A percentile compares a stretch with the other conserved stretches of the same genome.
Evolutionary conservation across 2,113 vertebrate species (phyloP).

Genomic region (Calypte anna): DNA sequence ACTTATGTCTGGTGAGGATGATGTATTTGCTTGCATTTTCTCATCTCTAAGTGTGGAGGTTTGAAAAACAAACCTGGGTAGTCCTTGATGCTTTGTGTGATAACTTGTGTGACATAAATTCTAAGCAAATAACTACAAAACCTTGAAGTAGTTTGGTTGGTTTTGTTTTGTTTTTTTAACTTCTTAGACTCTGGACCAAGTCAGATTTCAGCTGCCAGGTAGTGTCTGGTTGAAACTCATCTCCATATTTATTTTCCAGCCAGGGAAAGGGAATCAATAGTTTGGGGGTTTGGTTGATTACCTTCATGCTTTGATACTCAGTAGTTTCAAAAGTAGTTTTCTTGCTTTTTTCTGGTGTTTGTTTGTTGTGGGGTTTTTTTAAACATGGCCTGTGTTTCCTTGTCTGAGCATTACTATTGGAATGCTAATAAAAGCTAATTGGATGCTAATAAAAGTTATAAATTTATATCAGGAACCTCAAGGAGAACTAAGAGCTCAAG

Average conservation of each 20-base stretch:
- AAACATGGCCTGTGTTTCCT: neutral
- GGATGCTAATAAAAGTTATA: neutral
- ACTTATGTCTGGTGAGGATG: neutral
- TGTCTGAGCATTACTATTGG: neutral
- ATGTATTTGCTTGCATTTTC: neutral
- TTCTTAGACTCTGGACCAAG: neutral
- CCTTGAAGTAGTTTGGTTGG: neutral
- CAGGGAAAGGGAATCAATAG: neutral
- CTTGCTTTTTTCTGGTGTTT: neutral
- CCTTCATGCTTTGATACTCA: neutral
- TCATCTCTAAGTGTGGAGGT: neutral
- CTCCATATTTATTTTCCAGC: neutral
- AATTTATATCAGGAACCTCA: neutral
- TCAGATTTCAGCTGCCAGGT: neutral
- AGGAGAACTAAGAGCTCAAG: neutral
- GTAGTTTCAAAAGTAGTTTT: neutral
- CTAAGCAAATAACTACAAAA: neutral
- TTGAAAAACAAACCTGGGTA: neutral
- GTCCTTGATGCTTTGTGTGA: neutral
- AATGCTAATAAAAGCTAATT: neutral
- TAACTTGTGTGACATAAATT: neutral
- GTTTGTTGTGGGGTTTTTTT: neutral
- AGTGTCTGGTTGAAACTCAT: neutral
- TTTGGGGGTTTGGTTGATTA: neutral
- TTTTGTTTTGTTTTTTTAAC: neutral